phyloP scores from a whole-genome alignment of 2,113 vertebrate genomes.

The Ailuropoda melanoleuca region DNA sequence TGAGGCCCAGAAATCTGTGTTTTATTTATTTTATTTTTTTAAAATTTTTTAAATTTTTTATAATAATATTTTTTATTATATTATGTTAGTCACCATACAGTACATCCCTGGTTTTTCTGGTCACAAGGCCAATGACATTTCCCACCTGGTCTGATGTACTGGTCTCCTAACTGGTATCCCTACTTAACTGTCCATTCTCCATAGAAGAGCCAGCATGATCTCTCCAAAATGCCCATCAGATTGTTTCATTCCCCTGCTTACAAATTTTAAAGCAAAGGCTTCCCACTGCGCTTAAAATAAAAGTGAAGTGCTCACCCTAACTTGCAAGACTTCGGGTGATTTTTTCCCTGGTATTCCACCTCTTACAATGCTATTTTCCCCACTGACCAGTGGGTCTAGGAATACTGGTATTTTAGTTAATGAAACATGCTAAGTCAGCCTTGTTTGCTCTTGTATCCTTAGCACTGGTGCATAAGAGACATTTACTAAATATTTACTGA shows the following conservation, averaged over 20 bases:
- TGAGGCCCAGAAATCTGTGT: not conserved
- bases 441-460: not conserved
- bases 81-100: no score
- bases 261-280: not conserved
- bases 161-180: not conserved
- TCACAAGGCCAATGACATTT: not conserved
- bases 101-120: not conserved
- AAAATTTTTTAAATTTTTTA: no score
- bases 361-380: not conserved
- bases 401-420: not conserved
- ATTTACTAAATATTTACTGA: not conserved
- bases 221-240: not conserved
- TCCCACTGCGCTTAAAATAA: not conserved
- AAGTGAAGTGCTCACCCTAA: not conserved
- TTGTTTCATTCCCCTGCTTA: not conserved
- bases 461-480: not conserved
- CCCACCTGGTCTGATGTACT: not conserved
- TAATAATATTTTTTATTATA: no score
- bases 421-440: not conserved
- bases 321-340: not conserved
- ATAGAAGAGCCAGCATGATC: not conserved
- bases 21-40: no score
- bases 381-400: not conserved
- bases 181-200: not conserved
- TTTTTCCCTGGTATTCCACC: not conserved